phyloP scores from a whole-genome alignment of 1,140 invertebrate genomes.

The Eumeta japonica region DNA sequence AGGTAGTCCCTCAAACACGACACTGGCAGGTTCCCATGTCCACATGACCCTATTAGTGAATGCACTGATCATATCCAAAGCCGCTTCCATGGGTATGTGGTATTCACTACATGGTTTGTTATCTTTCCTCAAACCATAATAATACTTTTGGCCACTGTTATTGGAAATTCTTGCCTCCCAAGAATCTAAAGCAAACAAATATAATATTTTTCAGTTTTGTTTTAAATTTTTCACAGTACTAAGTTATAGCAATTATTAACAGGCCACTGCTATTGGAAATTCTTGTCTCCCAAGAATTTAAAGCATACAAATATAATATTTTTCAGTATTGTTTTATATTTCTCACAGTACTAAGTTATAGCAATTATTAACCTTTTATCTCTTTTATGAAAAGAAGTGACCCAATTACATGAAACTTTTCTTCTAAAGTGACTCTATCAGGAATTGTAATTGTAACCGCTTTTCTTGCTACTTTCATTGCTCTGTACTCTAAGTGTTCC shows the following conservation, averaged over 20 bases:
- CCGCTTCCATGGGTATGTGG: conserved; percentile 24
- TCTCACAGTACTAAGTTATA: too few species aligned
- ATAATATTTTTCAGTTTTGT: not conserved
- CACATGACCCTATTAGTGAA: conserved; percentile 28
- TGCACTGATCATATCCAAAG: conserved; percentile 28
- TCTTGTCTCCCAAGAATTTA: not conserved
- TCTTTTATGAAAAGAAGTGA: conserved; percentile 46
- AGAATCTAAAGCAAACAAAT: conserved; percentile 36
- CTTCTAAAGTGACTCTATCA: conserved; percentile 30
- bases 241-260: not conserved
- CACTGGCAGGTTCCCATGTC: conserved; percentile 32
- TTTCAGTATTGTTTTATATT: not conserved
- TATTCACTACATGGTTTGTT: conserved; percentile 27
- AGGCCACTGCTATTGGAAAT: not conserved
- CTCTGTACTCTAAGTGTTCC: conserved; percentile 35
- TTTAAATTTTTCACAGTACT: not conserved
- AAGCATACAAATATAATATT: conserved; percentile 5
- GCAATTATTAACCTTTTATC: conserved; percentile 53
- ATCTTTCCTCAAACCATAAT: conserved; percentile 23
- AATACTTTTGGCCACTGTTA: conserved; percentile 33
- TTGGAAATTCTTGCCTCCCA: conserved; percentile 44
- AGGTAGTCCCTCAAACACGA: conserved; percentile 28
- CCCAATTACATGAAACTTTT: conserved; percentile 41
- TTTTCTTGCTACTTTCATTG: conserved; percentile 32
- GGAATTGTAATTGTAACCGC: conserved; percentile 41